Evolutionary conservation across 2,888 invertebrate genomes (phyloP), one percentile per base, ranked within the genome.

Genomic region (Gymnoscelis rufifasciata): DNA sequence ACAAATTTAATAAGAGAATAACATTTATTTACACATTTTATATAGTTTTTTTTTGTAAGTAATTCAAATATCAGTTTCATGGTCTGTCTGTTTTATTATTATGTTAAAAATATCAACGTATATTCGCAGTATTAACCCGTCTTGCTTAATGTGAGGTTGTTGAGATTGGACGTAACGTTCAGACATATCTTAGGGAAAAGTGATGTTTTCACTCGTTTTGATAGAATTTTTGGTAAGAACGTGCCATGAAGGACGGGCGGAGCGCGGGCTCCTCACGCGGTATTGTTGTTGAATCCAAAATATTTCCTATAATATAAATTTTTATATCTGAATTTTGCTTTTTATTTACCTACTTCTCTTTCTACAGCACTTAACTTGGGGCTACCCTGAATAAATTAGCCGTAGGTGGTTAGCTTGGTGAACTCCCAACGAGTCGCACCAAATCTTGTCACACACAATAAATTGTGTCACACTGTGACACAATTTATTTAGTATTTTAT

Each of bases 261-360:
- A n/a, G 63, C 66, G 74, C 69, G 66, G 66, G 68, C 66, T 71
- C 56, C 56, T 56, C 63, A 61, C 69, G 51, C 67, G 57, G 59
- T 27, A 62, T 70, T 80, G 82, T 84, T 83, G 83, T 87, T 86
- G 76, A 83, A 86, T 84, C 78, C 84, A 86, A 87, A 87, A 87
- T 86, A 87, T 87, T 86, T 87, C 88, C 88, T 88, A 87, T 83
- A 87, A 87, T 87, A 87, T 82, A 88, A 86, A 82, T 84, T 88
- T 88, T 88, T 88, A 88, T 88, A 88, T 87, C 87, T 83, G 88
- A 86, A 47, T 43, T 57, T 51, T 56, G 52, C 57, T 79, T 78
- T 83, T 67, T 71, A 71, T 83, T 37, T 37, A 30, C 24, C 5
- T 26, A 31, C 4, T 13, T n/a, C n/a, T n/a, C n/a, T n/a, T n/a